phyloP scores from a whole-genome alignment of 2,888 invertebrate genomes.

The Priocnemis perturbator region DNA sequence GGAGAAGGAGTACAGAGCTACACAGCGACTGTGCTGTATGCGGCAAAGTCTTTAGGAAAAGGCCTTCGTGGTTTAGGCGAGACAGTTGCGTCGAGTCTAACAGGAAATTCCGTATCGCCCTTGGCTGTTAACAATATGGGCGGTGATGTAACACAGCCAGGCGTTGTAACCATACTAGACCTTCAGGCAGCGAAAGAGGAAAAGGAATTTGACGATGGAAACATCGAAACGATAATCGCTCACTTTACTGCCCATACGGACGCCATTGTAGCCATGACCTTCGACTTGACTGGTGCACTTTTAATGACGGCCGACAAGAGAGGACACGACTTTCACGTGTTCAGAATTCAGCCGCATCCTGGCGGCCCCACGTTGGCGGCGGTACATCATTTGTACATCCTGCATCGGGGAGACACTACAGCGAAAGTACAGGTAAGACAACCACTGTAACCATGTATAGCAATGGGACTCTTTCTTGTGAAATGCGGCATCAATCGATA shows the following conservation, averaged over 20 bases:
- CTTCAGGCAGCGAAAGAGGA: constrained; percentile 82
- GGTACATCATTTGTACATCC: constrained; percentile 95
- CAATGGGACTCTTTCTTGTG: too few species aligned
- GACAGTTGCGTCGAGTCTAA: constrained; percentile 92
- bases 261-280: constrained; percentile 91
- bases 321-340: constrained; percentile 97
- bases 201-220: constrained; percentile 79
- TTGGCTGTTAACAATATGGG: constrained; percentile 57
- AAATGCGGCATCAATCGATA: neutral
- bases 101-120: constrained; percentile 76
- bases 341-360: constrained; percentile 95
- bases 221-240: constrained; percentile 86
- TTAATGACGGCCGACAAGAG: constrained; percentile 93
- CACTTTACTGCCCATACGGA: constrained; percentile 93
- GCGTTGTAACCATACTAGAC: constrained; percentile 92
- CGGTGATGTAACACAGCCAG: constrained; percentile 85
- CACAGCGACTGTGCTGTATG: constrained; percentile 95
- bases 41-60: constrained; percentile 94
- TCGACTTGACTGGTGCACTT: constrained; percentile 93
- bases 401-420: constrained; percentile 96
- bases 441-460: neutral
- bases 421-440: constrained; percentile 87
- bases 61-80: constrained; percentile 93
- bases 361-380: constrained; percentile 90
- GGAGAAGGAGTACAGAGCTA: constrained; percentile 91